Percentiles rank a stretch among this genome's conserved stretches.
Evolutionary conservation across 2,888 invertebrate genomes (phyloP).

Genomic region (Pterobdella sp.): DNA sequence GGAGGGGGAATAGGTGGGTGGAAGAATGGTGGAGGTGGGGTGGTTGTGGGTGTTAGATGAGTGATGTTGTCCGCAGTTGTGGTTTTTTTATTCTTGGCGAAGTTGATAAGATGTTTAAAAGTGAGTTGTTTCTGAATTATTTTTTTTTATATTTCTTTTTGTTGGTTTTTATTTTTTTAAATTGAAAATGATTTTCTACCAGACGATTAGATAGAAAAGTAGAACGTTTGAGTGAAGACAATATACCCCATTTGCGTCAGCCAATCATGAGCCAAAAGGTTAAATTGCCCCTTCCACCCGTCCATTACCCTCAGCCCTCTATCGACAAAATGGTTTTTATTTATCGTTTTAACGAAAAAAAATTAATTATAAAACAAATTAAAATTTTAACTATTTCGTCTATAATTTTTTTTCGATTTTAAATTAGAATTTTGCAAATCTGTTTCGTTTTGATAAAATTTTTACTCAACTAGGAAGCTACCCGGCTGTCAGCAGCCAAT

Average conservation of each 20-base stretch:
- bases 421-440: too few species aligned
- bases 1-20: not conserved
- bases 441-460: too few species aligned
- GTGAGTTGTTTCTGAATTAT: too few species aligned
- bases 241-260: not conserved
- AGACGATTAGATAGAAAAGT: too few species aligned
- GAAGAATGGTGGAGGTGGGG: not conserved
- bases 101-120: too few species aligned
- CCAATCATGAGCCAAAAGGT: constrained; percentile 8
- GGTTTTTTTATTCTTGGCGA: not conserved
- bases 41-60: too few species aligned
- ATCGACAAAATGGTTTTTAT: not conserved
- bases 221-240: not conserved
- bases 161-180: too few species aligned
- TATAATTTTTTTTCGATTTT: too few species aligned
- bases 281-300: constrained; percentile 16
- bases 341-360: not conserved
- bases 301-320: constrained; percentile 19
- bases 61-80: not conserved
- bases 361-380: not conserved
- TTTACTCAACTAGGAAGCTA: not conserved
- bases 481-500: not conserved
- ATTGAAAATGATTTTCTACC: too few species aligned
- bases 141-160: not conserved
- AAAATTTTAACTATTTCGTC: not conserved